Evolutionary conservation across 2,797 vertebrate genomes (phyloP).

Genomic region (Schizopygopsis pylzovi): DNA sequence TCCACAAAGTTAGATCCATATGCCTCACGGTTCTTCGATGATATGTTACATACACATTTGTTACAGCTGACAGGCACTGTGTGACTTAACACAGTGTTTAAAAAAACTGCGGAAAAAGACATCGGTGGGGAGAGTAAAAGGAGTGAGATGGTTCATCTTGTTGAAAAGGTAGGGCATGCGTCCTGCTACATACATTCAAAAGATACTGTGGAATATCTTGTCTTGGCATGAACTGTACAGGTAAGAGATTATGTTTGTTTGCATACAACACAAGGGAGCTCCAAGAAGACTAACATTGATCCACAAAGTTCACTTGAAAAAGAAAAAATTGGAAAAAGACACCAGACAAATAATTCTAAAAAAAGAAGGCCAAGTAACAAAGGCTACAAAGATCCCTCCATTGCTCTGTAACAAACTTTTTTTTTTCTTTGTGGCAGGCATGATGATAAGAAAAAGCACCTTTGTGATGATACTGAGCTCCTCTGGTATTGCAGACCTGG

Average conservation of each 20-base stretch:
- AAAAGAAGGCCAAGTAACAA: constrained; percentile 78
- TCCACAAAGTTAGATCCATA: constrained; percentile 44
- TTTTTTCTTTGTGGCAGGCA: constrained; percentile 58
- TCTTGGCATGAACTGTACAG: constrained; percentile 70
- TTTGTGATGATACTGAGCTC: constrained; percentile 67
- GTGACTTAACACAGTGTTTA: constrained; percentile 72
- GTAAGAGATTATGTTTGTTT: constrained; percentile 61
- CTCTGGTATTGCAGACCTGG: constrained; percentile 57
- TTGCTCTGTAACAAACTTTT: constrained; percentile 72
- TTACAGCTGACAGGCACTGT: constrained; percentile 67
- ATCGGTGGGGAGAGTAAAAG: constrained; percentile 25
- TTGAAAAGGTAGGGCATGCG: constrained; percentile 68
- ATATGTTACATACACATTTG: constrained; percentile 60
- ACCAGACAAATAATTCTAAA: constrained; percentile 66
- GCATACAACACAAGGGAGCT: constrained; percentile 64
- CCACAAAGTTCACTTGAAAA: constrained; percentile 74
- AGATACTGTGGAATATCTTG: constrained; percentile 72
- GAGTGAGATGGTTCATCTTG: constrained; percentile 35
- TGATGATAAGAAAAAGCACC: constrained; percentile 76
- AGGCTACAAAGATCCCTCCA: constrained; percentile 72
- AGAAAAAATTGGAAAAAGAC: constrained; percentile 61
- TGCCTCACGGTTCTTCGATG: constrained; percentile 48
- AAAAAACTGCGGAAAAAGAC: constrained; percentile 54
- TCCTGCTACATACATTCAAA: constrained; percentile 80
- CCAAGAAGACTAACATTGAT: constrained; percentile 64